Evolutionary conservation across 2,797 vertebrate genomes (phyloP).

Genomic region (Menidia menidia): DNA sequence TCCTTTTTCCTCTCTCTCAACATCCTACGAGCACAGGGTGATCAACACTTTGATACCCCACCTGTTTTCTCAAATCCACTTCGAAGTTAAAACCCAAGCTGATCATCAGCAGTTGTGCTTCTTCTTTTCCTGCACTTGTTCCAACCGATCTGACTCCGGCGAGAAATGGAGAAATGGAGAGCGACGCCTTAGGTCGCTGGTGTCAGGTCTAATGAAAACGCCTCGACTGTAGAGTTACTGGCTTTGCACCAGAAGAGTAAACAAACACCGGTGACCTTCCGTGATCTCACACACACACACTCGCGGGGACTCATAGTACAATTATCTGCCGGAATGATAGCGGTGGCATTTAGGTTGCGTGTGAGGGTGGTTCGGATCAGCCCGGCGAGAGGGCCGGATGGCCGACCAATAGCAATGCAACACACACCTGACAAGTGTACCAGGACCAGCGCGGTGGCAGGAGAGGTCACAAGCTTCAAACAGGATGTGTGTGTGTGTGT

Average conservation of each 20-base stretch:
- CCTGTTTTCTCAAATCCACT: conserved; percentile 55
- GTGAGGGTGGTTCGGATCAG: conserved; percentile 51
- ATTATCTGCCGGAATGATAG: conserved; percentile 64
- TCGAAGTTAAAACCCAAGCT: conserved; percentile 55
- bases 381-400: conserved; percentile 28
- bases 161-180: conserved; percentile 26
- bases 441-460: conserved; percentile 15
- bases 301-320: conserved; percentile 63
- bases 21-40: conserved; percentile 27
- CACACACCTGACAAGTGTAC: conserved; percentile 24
- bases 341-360: conserved; percentile 54
- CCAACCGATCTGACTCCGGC: conserved; percentile 37
- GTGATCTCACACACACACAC: conserved; percentile 23
- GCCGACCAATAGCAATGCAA: conserved; percentile 10
- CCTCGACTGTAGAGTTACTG: conserved; percentile 31
- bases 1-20: not conserved
- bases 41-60: conserved; percentile 56
- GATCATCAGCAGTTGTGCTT: conserved; percentile 35
- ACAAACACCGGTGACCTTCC: conserved; percentile 68
- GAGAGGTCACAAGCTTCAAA: conserved; percentile 44
- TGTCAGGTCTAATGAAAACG: conserved; percentile 63
- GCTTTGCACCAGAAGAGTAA: conserved; percentile 49
- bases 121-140: not conserved
- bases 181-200: conserved; percentile 45
- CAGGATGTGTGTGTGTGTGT: not conserved